Conservation (phyloP, 2,113 vertebrate genomes). For the Pangasianodon hypophthalmus region DNA sequence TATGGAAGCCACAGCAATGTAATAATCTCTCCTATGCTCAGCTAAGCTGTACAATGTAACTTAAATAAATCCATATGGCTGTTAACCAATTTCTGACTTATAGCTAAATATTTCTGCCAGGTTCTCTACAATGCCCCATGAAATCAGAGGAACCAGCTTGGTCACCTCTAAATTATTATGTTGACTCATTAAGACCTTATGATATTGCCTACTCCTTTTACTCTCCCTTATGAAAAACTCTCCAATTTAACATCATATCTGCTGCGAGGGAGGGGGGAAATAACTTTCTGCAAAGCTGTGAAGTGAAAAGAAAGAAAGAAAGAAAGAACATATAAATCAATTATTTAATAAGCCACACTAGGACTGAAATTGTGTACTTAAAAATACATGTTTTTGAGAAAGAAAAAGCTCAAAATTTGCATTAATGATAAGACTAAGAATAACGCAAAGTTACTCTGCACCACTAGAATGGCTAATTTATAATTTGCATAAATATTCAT, state of each 20-base stretch:
- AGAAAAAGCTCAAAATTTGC: not conserved
- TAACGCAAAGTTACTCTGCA: not conserved
- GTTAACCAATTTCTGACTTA: not conserved
- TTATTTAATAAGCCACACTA: not conserved
- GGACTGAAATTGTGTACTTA: not conserved
- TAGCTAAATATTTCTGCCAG: not conserved
- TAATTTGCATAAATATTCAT: conserved; percentile 21
- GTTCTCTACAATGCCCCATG: not conserved
- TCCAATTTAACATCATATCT: not conserved
- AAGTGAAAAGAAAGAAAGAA: not conserved
- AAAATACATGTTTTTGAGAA: not conserved
- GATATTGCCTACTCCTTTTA: not conserved
- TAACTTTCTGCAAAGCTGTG: not conserved
- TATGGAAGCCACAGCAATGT: not conserved
- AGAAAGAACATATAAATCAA: not conserved
- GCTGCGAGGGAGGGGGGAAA: no score
- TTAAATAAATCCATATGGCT: not conserved
- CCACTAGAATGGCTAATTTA: not conserved
- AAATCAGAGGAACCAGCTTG: not conserved
- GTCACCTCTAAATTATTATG: not conserved
- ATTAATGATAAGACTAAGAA: not conserved
- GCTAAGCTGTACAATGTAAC: not conserved
- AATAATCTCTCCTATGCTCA: not conserved
- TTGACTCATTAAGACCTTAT: not conserved
- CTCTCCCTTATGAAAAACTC: not conserved